phyloP scores from a whole-genome alignment of 2,113 vertebrate genomes.

The Ivindomyrus marchei region DNA sequence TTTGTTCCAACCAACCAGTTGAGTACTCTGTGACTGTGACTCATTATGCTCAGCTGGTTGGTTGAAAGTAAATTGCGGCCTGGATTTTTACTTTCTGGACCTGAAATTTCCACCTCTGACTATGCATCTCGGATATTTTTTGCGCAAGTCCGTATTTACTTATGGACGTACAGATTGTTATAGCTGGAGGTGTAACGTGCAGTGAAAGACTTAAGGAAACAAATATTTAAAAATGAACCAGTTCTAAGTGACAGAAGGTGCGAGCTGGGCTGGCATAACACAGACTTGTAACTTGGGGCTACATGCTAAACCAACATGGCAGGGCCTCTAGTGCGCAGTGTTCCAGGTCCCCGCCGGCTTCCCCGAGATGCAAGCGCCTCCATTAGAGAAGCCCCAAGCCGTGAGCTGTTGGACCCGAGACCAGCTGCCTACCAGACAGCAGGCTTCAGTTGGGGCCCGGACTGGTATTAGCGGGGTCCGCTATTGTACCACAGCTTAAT shows the following conservation, averaged over 20 bases:
- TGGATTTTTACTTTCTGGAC: no score
- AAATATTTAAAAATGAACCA: neutral
- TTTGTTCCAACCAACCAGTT: no score
- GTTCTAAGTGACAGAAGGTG: neutral
- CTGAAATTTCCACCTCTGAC: no score
- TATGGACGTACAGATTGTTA: neutral
- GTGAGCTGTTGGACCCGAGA: neutral
- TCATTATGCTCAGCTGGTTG: no score
- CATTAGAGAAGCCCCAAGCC: neutral
- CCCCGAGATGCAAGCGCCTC: neutral
- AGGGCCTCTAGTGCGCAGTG: neutral
- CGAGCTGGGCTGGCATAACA: neutral
- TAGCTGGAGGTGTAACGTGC: neutral
- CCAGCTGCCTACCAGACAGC: neutral
- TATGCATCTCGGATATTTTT: neutral
- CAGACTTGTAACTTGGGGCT: neutral
- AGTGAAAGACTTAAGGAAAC: neutral
- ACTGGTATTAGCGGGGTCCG: neutral
- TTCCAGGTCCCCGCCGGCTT: neutral
- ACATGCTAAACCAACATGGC: slow-evolving; percentile 9
- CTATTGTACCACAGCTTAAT: neutral
- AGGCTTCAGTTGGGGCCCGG: neutral
- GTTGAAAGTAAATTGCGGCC: no score
- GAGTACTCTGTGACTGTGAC: no score
- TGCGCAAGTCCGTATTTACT: neutral